Base-by-base conservation (phyloP, 2,113 vertebrate species). In the Lasiurus cinereus region DNA sequence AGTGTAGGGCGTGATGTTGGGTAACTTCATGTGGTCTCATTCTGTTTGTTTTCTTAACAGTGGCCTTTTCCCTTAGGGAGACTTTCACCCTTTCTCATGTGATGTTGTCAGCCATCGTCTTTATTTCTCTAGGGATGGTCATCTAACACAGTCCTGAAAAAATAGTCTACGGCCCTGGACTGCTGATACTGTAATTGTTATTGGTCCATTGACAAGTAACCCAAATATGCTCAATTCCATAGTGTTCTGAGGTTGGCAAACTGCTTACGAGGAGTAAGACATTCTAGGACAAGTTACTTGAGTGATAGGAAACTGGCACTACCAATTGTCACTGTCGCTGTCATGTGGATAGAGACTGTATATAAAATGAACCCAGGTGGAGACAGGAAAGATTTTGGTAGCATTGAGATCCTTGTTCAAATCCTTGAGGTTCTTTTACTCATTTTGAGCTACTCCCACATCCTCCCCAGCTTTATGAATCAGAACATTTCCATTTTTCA, bases 401-500 rank as follows among this genome's bases (percentile, higher is more conserved):
- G 22, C 64, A 69, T 10, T 43, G 56, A 90, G n/a, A n/a, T 31
- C 29, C 14, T 67, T 36, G 11, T 52, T 91, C 27, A 31, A 69
- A 84, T 7, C 27, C 9, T 4, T 21, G 12, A 91, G 0, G 0
- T 9, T 73, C 8, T 54, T 90, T 87, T 56, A 36, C 18, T 10
- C n/a, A 11, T 43, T 66, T 18, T 59, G 18, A 88, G 16, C 29
- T 76, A 78, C 9, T 54, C 31, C 19, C 27, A 15, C 9, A 43
- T 59, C n/a, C 16, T 70, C 22, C 16, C n/a, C 27, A 73, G 21
- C 7, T 79, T 74, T 39, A 69, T 48, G 2, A 86, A 73, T 79
- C 76, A 74, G 33, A 79, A n/a, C 2, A 62, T 67, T n/a, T 93
- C 3, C 9, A 46, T 73, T 97, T 82, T 24, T 6, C 22, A 95